phyloP scores from a whole-genome alignment of 53 echinoderm and acorn worm genomes.

The Patiria pectinifera region DNA sequence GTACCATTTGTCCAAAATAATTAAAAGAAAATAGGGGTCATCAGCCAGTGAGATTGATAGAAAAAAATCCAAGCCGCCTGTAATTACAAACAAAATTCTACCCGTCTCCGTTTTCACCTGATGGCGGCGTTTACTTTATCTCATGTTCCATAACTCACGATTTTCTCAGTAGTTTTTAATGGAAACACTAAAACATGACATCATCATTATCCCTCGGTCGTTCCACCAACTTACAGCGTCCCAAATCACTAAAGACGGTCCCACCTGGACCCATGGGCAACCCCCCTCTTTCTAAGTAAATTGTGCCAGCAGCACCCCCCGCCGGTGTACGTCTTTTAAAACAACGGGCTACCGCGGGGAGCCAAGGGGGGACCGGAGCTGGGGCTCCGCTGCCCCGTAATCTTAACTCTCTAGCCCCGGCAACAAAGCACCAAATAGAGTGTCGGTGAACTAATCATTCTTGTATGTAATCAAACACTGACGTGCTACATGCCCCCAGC shows the following conservation, averaged over 20 bases:
- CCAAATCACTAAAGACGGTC: constrained; percentile 45
- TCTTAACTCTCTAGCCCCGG: constrained; percentile 40
- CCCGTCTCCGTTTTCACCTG: constrained; percentile 45
- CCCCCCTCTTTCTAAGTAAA: constrained; percentile 60
- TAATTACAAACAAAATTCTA: constrained; percentile 36
- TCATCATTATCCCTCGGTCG: constrained; percentile 62
- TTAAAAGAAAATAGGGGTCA: constrained; percentile 1
- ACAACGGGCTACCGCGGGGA: constrained; percentile 11
- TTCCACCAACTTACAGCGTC: constrained; percentile 65
- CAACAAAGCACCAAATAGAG: constrained; percentile 9
- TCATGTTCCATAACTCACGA: constrained; percentile 54
- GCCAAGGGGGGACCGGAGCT: background rate
- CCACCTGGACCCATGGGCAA: constrained; percentile 52
- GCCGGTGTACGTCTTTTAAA: constrained; percentile 19
- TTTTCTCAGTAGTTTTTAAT: constrained; percentile 40
- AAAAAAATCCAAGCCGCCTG: background rate
- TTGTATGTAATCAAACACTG: constrained; percentile 64
- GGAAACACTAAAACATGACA: constrained; percentile 56
- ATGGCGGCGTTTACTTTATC: constrained; percentile 50
- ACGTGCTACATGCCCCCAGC: constrained; percentile 50
- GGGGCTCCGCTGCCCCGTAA: constrained; percentile 7
- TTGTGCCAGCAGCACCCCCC: constrained; percentile 55
- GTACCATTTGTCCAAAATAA: background rate
- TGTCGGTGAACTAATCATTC: constrained; percentile 37
- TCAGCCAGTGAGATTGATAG: background rate